Evolutionary conservation across 2,888 invertebrate genomes (phyloP).

Genomic region (Amiota communis): DNA sequence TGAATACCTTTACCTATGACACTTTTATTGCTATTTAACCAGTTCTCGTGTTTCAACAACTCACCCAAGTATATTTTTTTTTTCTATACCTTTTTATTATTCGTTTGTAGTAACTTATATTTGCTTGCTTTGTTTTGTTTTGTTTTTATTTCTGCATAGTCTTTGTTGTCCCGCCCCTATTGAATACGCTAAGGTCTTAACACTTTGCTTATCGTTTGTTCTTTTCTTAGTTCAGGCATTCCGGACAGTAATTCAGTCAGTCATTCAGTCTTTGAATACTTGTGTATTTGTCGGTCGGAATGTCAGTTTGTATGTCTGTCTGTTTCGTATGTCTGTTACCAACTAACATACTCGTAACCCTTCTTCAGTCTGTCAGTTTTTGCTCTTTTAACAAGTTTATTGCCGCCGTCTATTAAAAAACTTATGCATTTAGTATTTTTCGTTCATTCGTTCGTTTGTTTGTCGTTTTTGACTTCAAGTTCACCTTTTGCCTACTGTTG

Average conservation of each 20-base stretch:
- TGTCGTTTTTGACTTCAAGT: slow-evolving; percentile 3
- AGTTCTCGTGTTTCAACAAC: slow-evolving; percentile 34
- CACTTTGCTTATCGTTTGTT: background rate
- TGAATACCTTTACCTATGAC: slow-evolving; percentile 48
- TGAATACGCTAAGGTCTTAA: no score
- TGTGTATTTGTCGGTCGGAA: background rate
- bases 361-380: slow-evolving; percentile 1
- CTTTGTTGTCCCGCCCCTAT: no score
- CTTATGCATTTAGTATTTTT: slow-evolving; percentile 23
- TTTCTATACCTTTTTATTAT: no score
- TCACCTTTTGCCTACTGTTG: slow-evolving; percentile 10
- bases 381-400: slow-evolving; percentile 30
- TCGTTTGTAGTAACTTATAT: no score
- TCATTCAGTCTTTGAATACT: background rate
- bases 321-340: no score
- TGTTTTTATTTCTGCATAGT: no score
- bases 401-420: slow-evolving; percentile 31
- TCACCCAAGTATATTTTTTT: background rate
- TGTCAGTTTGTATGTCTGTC: background rate
- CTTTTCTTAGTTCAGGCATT: background rate
- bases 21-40: slow-evolving; percentile 51
- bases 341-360: background rate
- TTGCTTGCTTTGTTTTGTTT: no score
- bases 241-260: slow-evolving; percentile 2
- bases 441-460: background rate